Base-by-base conservation (phyloP, 2,888 invertebrate species). In the Nomada ruficornis region DNA sequence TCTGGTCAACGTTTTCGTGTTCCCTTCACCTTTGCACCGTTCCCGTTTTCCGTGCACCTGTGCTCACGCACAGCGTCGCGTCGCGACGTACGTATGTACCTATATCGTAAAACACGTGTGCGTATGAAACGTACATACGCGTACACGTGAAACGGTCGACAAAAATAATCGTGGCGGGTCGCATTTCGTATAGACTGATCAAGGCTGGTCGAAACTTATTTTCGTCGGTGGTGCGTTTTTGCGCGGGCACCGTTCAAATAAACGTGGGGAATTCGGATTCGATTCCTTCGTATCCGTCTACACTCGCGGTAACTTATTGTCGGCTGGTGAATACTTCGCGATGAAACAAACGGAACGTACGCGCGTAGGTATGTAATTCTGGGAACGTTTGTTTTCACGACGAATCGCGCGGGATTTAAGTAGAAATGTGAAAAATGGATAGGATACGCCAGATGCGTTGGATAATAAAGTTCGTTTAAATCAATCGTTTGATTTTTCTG, bases 41-140 rank as follows among this genome's bases (percentile, higher is more conserved):
- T 65, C 70, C 80, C 71, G 78, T 77, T 79, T 77, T 80, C 64
- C 62, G 64, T 80, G 82, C 84, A 86, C 86, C 86, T 86, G 86
- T 82, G 73, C 63, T 69, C 78, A 71, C 75, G 29, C 52, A 57
- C 23, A 29, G 29, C 44, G 70, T 11, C 47, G 54, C n/a, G 29
- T 11, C 47, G 54, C n/a, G 29, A 29, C 36, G 60, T 20, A 52
- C 50, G 62, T 55, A 52, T 44, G 62, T 55, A 75, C 57, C 69
- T 71, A 68, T 54, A 78, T 44, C 69, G 23, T 47, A n/a, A 13
- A 26, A 76, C 68, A 55, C 20, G 75, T 50, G 44, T 55, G 57
- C 69, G 59, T 36, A 36, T 36, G 36, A 36, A 36, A 7, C 36
- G 36, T 36, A 36, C 36, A 36, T 36, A 36, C 36, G 36, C 36